phyloP scores from a whole-genome alignment of 2,797 vertebrate genomes.

The Poeciliopsis presidionis region DNA sequence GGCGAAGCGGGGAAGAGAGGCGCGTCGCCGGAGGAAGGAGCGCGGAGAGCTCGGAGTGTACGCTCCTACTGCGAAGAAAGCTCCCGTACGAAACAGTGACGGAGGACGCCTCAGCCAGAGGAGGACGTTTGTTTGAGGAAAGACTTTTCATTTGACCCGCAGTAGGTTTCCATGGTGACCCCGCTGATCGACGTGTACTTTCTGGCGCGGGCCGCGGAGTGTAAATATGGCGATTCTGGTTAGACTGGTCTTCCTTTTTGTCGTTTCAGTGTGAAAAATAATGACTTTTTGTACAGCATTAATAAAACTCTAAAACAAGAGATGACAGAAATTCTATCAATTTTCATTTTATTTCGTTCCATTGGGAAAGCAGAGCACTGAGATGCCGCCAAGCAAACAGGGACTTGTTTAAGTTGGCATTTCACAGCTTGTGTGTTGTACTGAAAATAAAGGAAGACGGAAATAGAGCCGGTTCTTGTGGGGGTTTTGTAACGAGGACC shows the following conservation, averaged over 20 bases:
- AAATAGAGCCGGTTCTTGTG: not conserved
- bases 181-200: constrained; percentile 13
- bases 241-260: not conserved
- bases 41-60: constrained; percentile 28
- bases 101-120: not conserved
- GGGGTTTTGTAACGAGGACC: not conserved
- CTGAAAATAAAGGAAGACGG: constrained; percentile 41
- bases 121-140: constrained; percentile 18
- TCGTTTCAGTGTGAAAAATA: not conserved
- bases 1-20: constrained; percentile 61
- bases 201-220: constrained; percentile 8
- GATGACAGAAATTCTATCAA: not conserved
- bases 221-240: constrained; percentile 32
- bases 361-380: constrained; percentile 13
- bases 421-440: constrained; percentile 15
- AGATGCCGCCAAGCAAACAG: constrained; percentile 3
- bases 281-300: constrained; percentile 39
- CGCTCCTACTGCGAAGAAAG: constrained; percentile 30
- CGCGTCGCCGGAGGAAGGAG: constrained; percentile 34
- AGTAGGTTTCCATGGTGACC: constrained; percentile 4
- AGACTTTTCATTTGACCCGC: not conserved
- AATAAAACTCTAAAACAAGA: constrained; percentile 14
- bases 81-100: not conserved
- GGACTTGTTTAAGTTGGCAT: constrained; percentile 11
- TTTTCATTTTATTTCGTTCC: not conserved